phyloP scores from a whole-genome alignment of 2,888 invertebrate genomes.

The Masnerella sp. region DNA sequence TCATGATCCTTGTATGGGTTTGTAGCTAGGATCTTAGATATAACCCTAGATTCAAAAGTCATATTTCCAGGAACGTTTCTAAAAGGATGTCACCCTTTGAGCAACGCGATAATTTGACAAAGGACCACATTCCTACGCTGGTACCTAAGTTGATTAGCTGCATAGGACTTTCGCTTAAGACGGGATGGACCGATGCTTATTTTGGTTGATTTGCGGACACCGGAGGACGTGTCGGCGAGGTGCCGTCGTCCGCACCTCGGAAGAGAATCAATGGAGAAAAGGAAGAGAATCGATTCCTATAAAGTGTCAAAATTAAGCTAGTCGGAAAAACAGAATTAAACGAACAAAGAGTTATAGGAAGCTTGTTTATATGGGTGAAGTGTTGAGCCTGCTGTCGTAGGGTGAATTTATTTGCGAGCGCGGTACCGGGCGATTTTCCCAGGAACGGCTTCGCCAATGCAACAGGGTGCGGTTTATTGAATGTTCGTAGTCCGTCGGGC shows the following conservation, averaged over 20 bases:
- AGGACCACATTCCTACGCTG: too few relatives aligned
- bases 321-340: slow-evolving; percentile 66
- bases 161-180: too few relatives aligned
- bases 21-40: too few relatives aligned
- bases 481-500: slow-evolving; percentile 42
- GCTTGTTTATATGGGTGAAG: slow-evolving; percentile 58
- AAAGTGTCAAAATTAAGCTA: slow-evolving; percentile 75
- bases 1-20: too few relatives aligned
- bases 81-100: too few relatives aligned
- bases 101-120: too few relatives aligned
- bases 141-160: too few relatives aligned
- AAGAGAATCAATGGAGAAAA: too few relatives aligned
- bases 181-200: slow-evolving; percentile 4
- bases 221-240: slow-evolving; percentile 27
- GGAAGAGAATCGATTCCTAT: slow-evolving; percentile 66
- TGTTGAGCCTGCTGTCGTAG: slow-evolving; percentile 41
- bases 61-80: too few relatives aligned
- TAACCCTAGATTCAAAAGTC: too few relatives aligned
- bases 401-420: slow-evolving; percentile 37
- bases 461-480: slow-evolving; percentile 55
- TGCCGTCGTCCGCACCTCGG: too few relatives aligned
- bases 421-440: slow-evolving; percentile 9
- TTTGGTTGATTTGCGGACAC: slow-evolving; percentile 12
- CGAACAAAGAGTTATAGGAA: slow-evolving; percentile 53
- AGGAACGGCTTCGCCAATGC: slow-evolving; percentile 43